Conservation (phyloP, 2,113 vertebrate species). For the Tauraco erythrolophus region DNA sequence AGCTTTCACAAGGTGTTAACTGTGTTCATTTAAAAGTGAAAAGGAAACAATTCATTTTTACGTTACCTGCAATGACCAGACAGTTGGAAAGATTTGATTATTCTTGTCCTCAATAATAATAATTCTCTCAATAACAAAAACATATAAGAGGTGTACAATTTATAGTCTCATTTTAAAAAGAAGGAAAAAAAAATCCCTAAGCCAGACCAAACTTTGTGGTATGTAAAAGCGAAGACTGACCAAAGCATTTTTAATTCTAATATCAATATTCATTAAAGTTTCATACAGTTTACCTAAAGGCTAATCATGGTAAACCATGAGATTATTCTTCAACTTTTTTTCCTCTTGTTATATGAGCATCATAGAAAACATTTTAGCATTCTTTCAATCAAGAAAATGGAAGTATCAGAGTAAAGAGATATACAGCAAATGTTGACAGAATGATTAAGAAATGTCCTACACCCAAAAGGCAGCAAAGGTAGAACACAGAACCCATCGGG, state of each 20-base stretch:
- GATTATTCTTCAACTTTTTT: neutral
- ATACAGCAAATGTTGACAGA: neutral
- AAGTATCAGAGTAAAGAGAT: neutral
- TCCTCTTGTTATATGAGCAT: neutral
- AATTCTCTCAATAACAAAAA: constrained; percentile 30
- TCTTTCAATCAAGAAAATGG: constrained; percentile 36
- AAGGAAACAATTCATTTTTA: constrained; percentile 26
- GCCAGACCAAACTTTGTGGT: neutral
- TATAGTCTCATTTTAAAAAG: constrained; percentile 5
- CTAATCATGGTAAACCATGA: constrained; percentile 11
- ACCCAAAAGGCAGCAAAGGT: neutral
- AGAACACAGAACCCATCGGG: constrained; percentile 5
- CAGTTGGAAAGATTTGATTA: constrained; percentile 24
- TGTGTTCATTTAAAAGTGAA: neutral
- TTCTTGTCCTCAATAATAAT: neutral
- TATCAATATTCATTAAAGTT: constrained; percentile 60
- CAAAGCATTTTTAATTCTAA: constrained; percentile 21
- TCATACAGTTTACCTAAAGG: neutral
- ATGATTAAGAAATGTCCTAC: constrained; percentile 55
- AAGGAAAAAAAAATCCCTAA: neutral
- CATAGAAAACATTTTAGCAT: neutral
- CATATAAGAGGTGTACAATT: neutral
- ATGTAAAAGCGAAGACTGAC: constrained; percentile 4
- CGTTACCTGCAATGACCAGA: neutral
- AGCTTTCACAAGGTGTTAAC: neutral